Evolutionary conservation across 2,113 vertebrate genomes (phyloP).

Genomic region (Pontoporia blainvillei): DNA sequence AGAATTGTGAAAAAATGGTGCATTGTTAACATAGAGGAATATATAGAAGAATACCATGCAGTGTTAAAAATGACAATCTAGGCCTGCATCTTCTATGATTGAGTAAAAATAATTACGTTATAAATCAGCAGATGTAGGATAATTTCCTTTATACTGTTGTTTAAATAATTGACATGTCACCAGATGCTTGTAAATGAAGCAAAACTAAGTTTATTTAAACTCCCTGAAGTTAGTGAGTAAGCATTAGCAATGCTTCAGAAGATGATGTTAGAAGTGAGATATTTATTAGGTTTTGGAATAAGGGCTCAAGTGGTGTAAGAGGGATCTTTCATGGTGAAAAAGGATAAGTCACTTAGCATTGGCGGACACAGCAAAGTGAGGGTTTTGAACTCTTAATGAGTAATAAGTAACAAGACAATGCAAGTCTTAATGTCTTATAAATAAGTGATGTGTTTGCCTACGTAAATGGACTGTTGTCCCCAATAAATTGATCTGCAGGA

Average conservation of each 20-base stretch:
- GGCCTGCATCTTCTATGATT: background rate
- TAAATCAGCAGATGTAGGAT: background rate
- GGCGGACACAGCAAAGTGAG: background rate
- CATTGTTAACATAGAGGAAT: background rate
- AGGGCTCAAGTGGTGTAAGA: background rate
- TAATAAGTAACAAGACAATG: background rate
- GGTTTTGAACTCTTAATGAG: background rate
- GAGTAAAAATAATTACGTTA: background rate
- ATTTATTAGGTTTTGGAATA: background rate
- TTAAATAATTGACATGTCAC: background rate
- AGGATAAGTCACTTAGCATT: background rate
- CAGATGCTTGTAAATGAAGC: background rate
- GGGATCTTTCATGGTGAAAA: background rate
- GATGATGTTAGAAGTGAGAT: background rate
- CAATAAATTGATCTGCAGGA: background rate
- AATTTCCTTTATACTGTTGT: background rate
- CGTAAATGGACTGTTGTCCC: background rate
- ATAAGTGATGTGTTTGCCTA: background rate
- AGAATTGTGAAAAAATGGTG: background rate
- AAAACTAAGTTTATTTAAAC: background rate
- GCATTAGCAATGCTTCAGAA: background rate
- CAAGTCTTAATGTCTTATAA: background rate
- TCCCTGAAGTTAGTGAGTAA: background rate
- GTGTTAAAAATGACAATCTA: background rate
- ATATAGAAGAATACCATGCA: background rate